phyloP scores from a whole-genome alignment of 2,888 invertebrate species.

The Drosophila paranaensis region DNA sequence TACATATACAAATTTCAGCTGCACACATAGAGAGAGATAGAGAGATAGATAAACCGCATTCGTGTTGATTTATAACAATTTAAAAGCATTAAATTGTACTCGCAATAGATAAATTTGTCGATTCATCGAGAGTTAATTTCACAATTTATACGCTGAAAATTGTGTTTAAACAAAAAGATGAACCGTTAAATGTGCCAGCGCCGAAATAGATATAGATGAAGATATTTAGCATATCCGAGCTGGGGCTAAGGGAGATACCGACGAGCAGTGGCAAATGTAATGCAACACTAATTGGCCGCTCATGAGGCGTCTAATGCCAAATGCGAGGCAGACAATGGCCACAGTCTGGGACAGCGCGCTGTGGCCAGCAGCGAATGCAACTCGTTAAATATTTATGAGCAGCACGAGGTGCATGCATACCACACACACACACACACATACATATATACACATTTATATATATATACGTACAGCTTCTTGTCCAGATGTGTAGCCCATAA shows the following conservation, averaged over 20 bases:
- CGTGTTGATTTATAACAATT: conserved; percentile 65
- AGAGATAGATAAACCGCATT: conserved; percentile 23
- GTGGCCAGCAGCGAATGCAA: conserved; percentile 55
- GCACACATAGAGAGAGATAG: conserved; percentile 20
- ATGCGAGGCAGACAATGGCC: conserved; percentile 62
- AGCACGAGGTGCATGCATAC: conserved; percentile 75
- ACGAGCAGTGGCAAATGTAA: conserved; percentile 73
- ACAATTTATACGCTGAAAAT: conserved; percentile 55
- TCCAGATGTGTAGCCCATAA: conserved; percentile 81
- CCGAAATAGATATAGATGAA: not conserved
- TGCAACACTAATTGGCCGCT: conserved; percentile 79
- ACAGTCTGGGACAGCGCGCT: conserved; percentile 16
- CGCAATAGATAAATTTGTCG: conserved; percentile 50
- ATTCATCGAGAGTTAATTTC: conserved; percentile 71
- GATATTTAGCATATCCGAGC: no score
- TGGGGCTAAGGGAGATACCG: no score
- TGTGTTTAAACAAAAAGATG: conserved; percentile 20
- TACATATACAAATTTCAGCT: conserved; percentile 54
- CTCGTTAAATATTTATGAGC: conserved; percentile 81
- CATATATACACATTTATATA: not conserved
- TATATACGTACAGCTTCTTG: conserved; percentile 41
- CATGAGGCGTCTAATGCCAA: conserved; percentile 77
- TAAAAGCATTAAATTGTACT: conserved; percentile 65
- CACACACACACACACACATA: conserved; percentile 41
- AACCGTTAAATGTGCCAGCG: conserved; percentile 2